phyloP scores from a whole-genome alignment of 2,113 vertebrate species.

The Centrocercus urophasianus region DNA sequence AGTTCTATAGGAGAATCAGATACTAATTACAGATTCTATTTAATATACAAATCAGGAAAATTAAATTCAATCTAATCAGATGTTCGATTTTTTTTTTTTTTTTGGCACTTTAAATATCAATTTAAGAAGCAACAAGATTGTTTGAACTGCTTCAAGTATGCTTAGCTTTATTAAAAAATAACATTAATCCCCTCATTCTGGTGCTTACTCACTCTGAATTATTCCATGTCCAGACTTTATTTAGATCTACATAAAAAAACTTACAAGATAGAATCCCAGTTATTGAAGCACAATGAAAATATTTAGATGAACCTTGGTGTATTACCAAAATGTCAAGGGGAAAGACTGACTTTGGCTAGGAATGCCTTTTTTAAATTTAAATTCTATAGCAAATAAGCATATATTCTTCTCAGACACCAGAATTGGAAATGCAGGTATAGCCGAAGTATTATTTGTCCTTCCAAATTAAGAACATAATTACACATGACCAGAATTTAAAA shows the following conservation, averaged over 20 bases:
- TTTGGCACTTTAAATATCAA: slow-evolving; percentile 44
- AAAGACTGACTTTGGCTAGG: neutral
- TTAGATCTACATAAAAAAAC: neutral
- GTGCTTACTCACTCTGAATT: neutral
- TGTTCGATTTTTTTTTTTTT: slow-evolving; percentile 33
- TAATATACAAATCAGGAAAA: slow-evolving; percentile 68
- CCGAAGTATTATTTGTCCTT: neutral
- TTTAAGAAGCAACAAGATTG: slow-evolving; percentile 51
- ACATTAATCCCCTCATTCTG: slow-evolving; percentile 15
- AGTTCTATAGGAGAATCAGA: slow-evolving; percentile 56
- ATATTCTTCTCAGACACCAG: neutral
- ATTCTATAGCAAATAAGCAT: neutral
- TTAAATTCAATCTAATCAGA: slow-evolving; percentile 72
- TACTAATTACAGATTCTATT: slow-evolving; percentile 55
- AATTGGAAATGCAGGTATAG: neutral
- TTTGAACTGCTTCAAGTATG: slow-evolving; percentile 42
- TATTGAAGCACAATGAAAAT: neutral
- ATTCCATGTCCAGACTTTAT: neutral
- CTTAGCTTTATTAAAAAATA: slow-evolving; percentile 46
- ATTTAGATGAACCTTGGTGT: neutral
- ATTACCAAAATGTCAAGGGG: neutral
- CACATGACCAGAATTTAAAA: neutral
- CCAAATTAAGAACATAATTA: neutral
- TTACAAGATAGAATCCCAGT: neutral
- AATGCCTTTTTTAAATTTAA: neutral